Base-by-base conservation (phyloP, 2,113 vertebrate genomes). In the Pomatostomus ruficeps region DNA sequence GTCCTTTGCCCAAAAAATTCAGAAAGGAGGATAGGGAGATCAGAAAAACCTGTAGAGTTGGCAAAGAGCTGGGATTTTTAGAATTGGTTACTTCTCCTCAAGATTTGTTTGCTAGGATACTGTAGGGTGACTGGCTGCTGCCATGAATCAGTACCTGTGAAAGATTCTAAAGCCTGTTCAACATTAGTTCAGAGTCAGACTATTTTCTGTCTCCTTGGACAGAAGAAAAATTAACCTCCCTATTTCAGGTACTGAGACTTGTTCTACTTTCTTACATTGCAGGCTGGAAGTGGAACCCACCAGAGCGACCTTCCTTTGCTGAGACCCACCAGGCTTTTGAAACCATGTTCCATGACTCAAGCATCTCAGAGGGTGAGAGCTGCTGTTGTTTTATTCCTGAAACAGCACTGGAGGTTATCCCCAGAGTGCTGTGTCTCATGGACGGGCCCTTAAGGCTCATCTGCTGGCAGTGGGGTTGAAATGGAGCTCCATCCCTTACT, bases 271-370 rank as follows among this genome's bases (percentile, higher is more conserved):
- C 79, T 95, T 36, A 14, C 28, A 17, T 9, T 66, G 85, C 54
- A 99, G 99, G 99, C 93, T 99, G 99, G 99, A 99, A 99, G 96
- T 99, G 99, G 99, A 99, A 98, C 94, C 99, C 99, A 51, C 89
- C 99, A 42, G 99, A 99, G 76, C 96, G 99, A 48, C 99, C 99
- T 26, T 99, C 99, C 11, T 99, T 99, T 98, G 98, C 99, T 85
- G 99, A 99, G 96, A 99, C 98, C 61, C 99, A 99, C 93, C 99
- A 99, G 97, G 99, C 99, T 67, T 99, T 99, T 95, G 99, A 99
- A 97, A 99, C 99, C 6, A 99, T 99, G 99, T 99, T 99, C 95
- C 99, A 99, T 2, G 99, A 99, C 96, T 99, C 99, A 1, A 99
- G 99, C 97, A 99, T 99, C 94, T 99, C 99, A 70, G 99, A 99